Base-by-base conservation (phyloP, 2,888 invertebrate genomes). In the Suillia variegata region DNA sequence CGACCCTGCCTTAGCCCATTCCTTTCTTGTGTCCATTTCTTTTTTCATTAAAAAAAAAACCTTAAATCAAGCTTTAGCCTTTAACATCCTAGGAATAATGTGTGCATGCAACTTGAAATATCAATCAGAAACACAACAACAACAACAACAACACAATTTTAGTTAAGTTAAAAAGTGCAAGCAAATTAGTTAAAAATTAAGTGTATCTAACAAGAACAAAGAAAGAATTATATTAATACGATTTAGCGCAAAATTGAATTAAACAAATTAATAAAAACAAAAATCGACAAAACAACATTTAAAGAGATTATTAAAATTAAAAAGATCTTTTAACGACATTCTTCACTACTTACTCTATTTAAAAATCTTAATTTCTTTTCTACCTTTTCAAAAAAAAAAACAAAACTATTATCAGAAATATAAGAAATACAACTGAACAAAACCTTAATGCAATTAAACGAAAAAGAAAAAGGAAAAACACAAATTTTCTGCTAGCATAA, bases 201-300 rank as follows among this genome's bases (percentile, higher is more conserved):
- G 48, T 48, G 15, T 26, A 26, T 50, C 15, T 50, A 26, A 24
- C n/a, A 48, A 20, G 5, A 20, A 48, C 18, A 10, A 10, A 13
- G n/a, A 38, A 38, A 38, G 38, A 21, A 45, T 31, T 6, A 31
- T 31, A 31, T 12, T 8, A 31, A 31, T 52, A 45, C 56, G 12
- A 57, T 57, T 42, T 33, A 58, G 10, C 18, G 50, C 38, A 63
- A 59, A 56, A 58, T 62, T 62, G 59, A 64, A 62, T 64, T 64
- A 64, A 56, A 53, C 51, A 51, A 51, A 51, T 42, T 31, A 45
- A 54, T 26, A 64, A 53, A 5, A 26, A n/a, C n/a, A n/a, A 54
- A 8, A 38, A 54, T 21, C 53, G 38, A 54, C 56, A 59, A 50
- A 21, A 8, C 42, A 50, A 59, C n/a, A 31, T 55, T 42, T n/a